phyloP scores from a whole-genome alignment of 2,888 invertebrate genomes.

The Pristionchus mayeri region DNA sequence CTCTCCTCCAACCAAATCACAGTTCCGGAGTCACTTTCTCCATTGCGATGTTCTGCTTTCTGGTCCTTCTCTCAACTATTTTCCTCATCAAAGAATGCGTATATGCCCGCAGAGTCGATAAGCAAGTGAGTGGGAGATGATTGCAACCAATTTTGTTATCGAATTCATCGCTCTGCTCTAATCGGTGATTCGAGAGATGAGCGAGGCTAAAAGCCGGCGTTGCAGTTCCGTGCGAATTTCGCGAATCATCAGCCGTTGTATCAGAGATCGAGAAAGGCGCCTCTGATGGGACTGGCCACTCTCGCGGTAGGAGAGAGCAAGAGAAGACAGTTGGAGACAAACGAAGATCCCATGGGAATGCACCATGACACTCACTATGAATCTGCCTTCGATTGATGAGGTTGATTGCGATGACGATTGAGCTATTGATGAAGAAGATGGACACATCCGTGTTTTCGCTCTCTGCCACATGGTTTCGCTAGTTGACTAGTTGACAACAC shows the following conservation, averaged over 20 bases:
- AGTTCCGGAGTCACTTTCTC: neutral
- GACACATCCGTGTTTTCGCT: neutral
- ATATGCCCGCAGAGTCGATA: neutral
- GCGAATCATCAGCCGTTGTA: neutral
- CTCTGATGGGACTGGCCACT: neutral
- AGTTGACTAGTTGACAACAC: too few relatives aligned
- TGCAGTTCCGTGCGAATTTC: neutral
- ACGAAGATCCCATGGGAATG: neutral
- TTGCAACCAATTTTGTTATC: too few relatives aligned
- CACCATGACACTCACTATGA: neutral
- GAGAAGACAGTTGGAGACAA: neutral
- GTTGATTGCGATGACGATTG: conserved; percentile 15
- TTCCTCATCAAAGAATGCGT: neutral
- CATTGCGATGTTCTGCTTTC: neutral
- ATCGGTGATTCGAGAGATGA: too few relatives aligned
- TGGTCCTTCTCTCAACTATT: neutral
- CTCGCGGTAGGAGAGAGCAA: neutral
- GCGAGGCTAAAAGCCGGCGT: too few relatives aligned
- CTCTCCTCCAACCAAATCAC: neutral
- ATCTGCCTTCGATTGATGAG: conserved; percentile 21
- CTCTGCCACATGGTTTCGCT: too few relatives aligned
- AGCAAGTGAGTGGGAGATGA: neutral
- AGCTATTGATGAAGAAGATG: neutral
- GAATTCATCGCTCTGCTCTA: too few relatives aligned
- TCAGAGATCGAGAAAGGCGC: neutral